Evolutionary conservation across 2,888 invertebrate genomes (phyloP).

Genomic region (Zaprionus lineosus): DNA sequence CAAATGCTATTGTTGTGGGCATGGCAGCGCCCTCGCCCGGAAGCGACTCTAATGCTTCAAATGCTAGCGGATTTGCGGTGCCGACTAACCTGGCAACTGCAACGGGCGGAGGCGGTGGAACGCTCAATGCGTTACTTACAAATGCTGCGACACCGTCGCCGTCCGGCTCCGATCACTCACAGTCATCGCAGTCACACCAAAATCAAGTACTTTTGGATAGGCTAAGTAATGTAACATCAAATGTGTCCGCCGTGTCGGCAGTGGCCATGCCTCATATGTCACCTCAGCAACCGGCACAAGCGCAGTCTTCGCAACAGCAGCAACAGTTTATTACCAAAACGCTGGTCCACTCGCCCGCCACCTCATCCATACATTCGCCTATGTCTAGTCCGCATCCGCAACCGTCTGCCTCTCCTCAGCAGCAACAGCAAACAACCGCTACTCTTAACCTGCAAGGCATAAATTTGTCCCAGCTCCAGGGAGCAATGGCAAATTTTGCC

Average conservation of each 20-base stretch:
- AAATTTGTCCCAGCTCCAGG: conserved; percentile 88
- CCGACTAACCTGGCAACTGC: conserved; percentile 79
- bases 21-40: conserved; percentile 83
- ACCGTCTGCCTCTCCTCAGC: conserved; percentile 82
- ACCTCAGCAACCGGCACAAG: conserved; percentile 70
- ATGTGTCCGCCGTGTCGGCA: conserved; percentile 59
- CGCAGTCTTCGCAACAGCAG: conserved; percentile 59
- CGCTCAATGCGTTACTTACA: conserved; percentile 84
- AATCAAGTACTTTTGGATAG: conserved; percentile 81
- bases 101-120: conserved; percentile 29
- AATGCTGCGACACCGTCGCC: conserved; percentile 82
- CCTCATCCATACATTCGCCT: conserved; percentile 84
- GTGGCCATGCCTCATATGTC: conserved; percentile 80
- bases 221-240: conserved; percentile 80
- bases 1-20: conserved; percentile 82
- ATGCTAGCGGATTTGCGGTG: conserved; percentile 84
- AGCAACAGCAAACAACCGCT: conserved; percentile 82
- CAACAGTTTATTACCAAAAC: conserved; percentile 80
- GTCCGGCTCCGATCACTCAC: conserved; percentile 81
- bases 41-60: conserved; percentile 83
- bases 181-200: conserved; percentile 76
- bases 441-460: conserved; percentile 87
- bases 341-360: conserved; percentile 81
- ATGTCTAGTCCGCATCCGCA: conserved; percentile 85
- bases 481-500: conserved; percentile 84